phyloP scores from a whole-genome alignment of 2,888 invertebrate genomes.

The Lithodes maja region DNA sequence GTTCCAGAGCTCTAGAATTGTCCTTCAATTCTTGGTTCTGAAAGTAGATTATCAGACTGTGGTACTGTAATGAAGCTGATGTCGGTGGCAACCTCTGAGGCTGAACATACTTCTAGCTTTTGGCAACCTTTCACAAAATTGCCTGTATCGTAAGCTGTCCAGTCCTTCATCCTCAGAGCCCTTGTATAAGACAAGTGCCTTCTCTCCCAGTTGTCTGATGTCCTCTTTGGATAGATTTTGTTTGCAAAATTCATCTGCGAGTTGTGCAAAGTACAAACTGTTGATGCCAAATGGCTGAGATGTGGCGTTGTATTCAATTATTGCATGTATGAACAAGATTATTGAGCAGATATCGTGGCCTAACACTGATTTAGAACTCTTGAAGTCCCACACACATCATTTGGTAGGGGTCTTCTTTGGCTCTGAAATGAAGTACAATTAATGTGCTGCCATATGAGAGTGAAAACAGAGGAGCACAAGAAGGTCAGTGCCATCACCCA shows the following conservation, averaged over 20 bases:
- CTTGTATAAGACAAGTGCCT: not conserved
- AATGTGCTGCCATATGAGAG: not conserved
- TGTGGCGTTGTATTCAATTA: not conserved
- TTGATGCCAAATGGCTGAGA: not conserved
- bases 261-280: not conserved
- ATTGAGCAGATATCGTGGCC: not conserved
- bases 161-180: not conserved
- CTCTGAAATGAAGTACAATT: not conserved
- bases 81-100: conserved; percentile 1
- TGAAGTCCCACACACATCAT: not conserved
- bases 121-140: not conserved
- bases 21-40: not conserved
- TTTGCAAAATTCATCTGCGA: not conserved
- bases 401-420: not conserved
- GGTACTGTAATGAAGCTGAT: not conserved
- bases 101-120: not conserved
- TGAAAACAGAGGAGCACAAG: conserved; percentile 12
- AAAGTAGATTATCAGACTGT: not conserved
- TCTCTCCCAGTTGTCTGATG: not conserved
- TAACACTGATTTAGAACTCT: not conserved
- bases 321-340: not conserved
- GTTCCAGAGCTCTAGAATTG: not conserved
- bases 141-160: not conserved
- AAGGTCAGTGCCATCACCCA: conserved; percentile 7
- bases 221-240: not conserved